Conservation (phyloP, 2,113 vertebrate genomes). For the Sitta europaea region DNA sequence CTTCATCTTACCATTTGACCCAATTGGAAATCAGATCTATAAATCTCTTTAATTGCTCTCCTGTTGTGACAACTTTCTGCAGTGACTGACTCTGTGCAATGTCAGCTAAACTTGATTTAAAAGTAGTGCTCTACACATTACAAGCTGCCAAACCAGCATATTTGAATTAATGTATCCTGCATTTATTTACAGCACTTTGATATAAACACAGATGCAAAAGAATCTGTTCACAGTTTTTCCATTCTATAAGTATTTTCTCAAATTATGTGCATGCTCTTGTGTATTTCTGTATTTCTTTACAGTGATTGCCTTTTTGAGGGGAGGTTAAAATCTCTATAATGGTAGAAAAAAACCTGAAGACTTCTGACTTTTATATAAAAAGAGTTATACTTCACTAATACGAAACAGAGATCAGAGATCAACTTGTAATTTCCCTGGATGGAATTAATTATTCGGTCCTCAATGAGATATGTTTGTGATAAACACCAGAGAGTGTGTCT, state of each 20-base stretch:
- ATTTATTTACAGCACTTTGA: constrained; percentile 7
- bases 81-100: neutral
- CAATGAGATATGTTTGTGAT: neutral
- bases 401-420: neutral
- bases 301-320: neutral
- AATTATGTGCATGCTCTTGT: neutral
- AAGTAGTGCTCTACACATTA: neutral
- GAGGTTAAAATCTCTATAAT: neutral
- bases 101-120: neutral
- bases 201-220: constrained; percentile 25
- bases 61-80: neutral
- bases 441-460: neutral
- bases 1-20: neutral
- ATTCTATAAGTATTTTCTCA: neutral
- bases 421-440: neutral
- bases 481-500: neutral
- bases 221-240: constrained; percentile 1
- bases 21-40: neutral
- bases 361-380: neutral
- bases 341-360: neutral
- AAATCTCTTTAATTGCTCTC: neutral
- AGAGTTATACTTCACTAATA: neutral
- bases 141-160: neutral
- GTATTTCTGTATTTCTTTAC: neutral
- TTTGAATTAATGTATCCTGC: neutral